These are phyloP conservation scores for Caenorhabditis sp. DNA, from an alignment of 2,888 invertebrate species.

Conservation along the genomic window DNA sequence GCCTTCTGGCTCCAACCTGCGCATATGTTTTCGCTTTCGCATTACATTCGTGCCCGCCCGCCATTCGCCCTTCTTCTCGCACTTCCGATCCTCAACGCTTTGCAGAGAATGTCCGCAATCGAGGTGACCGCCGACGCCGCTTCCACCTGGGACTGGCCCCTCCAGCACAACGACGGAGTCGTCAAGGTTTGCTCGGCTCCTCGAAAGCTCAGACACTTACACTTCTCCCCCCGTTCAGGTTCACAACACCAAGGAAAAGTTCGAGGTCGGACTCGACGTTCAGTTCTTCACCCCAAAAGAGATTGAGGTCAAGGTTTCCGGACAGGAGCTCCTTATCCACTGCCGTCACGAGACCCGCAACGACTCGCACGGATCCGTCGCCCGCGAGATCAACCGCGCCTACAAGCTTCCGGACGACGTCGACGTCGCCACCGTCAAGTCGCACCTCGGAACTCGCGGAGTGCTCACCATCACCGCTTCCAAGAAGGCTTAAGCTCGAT, in stretches of 20 bases:
- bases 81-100: constrained; percentile 1
- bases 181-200: constrained; percentile 71
- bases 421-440: constrained; percentile 73
- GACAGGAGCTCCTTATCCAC: constrained; percentile 75
- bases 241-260: constrained; percentile 72
- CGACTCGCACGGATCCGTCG: constrained; percentile 73
- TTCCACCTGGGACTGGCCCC: constrained; percentile 74
- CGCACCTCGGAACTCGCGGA: constrained; percentile 74
- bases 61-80: constrained; percentile 11
- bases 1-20: constrained; percentile 21
- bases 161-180: constrained; percentile 72
- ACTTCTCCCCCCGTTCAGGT: constrained; percentile 48
- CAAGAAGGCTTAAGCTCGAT: constrained; percentile 64
- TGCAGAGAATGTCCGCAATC: constrained; percentile 64
- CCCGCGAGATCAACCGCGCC: constrained; percentile 73
- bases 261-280: constrained; percentile 73
- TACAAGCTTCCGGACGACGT: constrained; percentile 78
- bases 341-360: constrained; percentile 76
- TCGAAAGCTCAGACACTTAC: no score
- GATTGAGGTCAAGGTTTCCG: constrained; percentile 76
- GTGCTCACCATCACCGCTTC: constrained; percentile 76
- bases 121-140: constrained; percentile 69
- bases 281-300: constrained; percentile 73
- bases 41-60: constrained; percentile 21
- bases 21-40: constrained; percentile 50